Evolutionary conservation across 2,888 invertebrate species (phyloP).

Genomic region (Lepas anatifera): DNA sequence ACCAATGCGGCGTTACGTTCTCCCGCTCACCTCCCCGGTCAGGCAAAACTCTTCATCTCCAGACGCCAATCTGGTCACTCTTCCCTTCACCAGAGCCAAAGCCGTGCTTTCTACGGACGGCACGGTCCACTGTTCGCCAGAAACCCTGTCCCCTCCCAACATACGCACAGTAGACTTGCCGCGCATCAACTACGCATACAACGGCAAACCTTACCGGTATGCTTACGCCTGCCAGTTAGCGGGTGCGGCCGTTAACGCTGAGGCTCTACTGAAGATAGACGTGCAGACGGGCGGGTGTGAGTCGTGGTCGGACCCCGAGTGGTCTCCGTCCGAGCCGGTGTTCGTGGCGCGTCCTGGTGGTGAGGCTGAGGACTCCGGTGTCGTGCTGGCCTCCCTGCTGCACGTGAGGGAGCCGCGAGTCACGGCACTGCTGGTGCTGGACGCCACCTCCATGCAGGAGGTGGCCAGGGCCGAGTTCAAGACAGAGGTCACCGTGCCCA

Average conservation of each 20-base stretch:
- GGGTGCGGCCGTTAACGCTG: neutral
- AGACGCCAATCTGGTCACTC: too few species aligned
- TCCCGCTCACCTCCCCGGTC: neutral
- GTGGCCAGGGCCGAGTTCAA: constrained; percentile 15
- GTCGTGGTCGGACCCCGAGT: constrained; percentile 15
- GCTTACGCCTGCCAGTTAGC: constrained; percentile 34
- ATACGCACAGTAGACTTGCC: constrained; percentile 35
- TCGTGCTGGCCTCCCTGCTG: constrained; percentile 30
- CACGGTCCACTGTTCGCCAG: constrained; percentile 23
- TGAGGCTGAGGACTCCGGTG: constrained; percentile 39
- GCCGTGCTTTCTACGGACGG: too few species aligned
- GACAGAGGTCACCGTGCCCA: constrained; percentile 12
- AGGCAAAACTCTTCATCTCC: too few species aligned
- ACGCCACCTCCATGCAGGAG: constrained; percentile 15
- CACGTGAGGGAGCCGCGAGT: constrained; percentile 20
- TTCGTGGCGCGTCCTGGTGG: constrained; percentile 37
- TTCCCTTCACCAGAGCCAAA: too few species aligned
- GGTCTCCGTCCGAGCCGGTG: constrained; percentile 33
- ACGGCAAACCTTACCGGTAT: constrained; percentile 36
- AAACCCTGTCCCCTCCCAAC: constrained; percentile 26
- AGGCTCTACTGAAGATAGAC: constrained; percentile 22
- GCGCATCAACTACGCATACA: constrained; percentile 37
- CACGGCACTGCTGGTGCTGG: constrained; percentile 18
- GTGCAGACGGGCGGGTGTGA: constrained; percentile 15
- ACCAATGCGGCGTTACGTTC: neutral